A percentile compares a stretch with the other conserved stretches of the same genome.
Evolutionary conservation across 1,140 invertebrate species (phyloP).

Genomic region (Doryteuthis pealeii): DNA sequence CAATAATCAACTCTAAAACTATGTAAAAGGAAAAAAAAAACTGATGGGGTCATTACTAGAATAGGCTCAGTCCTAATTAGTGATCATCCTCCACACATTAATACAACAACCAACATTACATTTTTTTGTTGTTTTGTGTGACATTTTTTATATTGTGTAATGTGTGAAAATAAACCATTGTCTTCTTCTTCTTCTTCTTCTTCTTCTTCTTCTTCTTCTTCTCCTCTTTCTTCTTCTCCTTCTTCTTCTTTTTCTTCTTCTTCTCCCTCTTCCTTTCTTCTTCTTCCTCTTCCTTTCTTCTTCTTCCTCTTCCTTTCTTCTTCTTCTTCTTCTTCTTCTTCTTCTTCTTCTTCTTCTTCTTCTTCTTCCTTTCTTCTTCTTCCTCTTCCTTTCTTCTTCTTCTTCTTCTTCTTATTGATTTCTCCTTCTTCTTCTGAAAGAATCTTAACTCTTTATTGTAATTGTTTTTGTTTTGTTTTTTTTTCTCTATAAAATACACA

Average conservation of each 20-base stretch:
- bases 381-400: conserved; percentile 65
- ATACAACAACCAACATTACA: too few species aligned
- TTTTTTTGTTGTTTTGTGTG: too few species aligned
- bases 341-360: conserved; percentile 16
- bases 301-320: conserved; percentile 18
- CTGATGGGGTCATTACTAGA: conserved; percentile 46
- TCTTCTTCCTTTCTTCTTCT: conserved; percentile 15
- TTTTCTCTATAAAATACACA: too few species aligned
- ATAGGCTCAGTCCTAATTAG: too few species aligned
- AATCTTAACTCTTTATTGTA: background rate
- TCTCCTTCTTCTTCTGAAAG: conserved; percentile 3
- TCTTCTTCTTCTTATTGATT: too few species aligned
- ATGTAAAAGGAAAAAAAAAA: too few species aligned
- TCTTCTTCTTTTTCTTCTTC: conserved; percentile 60
- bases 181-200: conserved; percentile 74
- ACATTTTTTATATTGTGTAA: too few species aligned
- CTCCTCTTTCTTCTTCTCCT: conserved; percentile 5
- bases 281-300: conserved; percentile 17
- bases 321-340: conserved; percentile 15
- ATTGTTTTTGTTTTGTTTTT: too few species aligned
- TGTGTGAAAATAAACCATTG: too few species aligned
- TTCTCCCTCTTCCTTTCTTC: conserved; percentile 52
- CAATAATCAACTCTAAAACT: too few species aligned
- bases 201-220: conserved; percentile 53
- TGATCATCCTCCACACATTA: too few species aligned